These are phyloP conservation scores for Tinamus guttatus DNA, from an alignment of 2,113 vertebrate genomes.

Conservation along the genomic window DNA sequence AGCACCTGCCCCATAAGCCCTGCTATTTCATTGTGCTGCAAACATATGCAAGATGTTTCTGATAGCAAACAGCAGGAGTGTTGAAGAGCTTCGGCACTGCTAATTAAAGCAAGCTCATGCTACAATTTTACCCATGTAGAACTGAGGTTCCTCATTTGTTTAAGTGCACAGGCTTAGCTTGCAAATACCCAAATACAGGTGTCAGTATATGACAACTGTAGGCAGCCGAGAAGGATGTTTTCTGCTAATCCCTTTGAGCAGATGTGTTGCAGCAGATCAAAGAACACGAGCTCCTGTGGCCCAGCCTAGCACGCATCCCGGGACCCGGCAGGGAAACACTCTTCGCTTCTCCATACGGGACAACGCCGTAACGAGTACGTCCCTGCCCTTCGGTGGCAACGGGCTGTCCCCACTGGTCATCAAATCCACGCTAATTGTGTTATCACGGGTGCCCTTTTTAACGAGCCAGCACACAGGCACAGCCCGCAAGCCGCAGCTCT, in stretches of 20 bases:
- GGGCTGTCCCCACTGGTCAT: background rate
- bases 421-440: background rate
- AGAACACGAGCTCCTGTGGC: conserved; percentile 12
- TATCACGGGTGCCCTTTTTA: background rate
- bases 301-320: conserved; percentile 2
- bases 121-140: conserved; percentile 69
- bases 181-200: conserved; percentile 69
- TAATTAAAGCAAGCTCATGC: conserved; percentile 72
- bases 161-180: conserved; percentile 55
- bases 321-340: background rate
- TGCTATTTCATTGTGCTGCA: conserved; percentile 32
- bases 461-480: background rate
- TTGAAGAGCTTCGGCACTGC: conserved; percentile 57
- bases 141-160: conserved; percentile 59
- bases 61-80: conserved; percentile 66
- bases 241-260: conserved; percentile 49
- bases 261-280: conserved; percentile 54
- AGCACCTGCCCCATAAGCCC: conserved; percentile 53
- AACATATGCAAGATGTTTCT: conserved; percentile 64
- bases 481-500: too few relatives aligned
- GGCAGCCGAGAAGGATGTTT: conserved; percentile 63
- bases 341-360: background rate
- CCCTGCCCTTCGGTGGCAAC: background rate
- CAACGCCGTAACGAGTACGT: rapidly evolving
- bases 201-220: conserved; percentile 43